Base-by-base conservation (phyloP, 2,797 vertebrate species). In the Saxicola maurus region DNA sequence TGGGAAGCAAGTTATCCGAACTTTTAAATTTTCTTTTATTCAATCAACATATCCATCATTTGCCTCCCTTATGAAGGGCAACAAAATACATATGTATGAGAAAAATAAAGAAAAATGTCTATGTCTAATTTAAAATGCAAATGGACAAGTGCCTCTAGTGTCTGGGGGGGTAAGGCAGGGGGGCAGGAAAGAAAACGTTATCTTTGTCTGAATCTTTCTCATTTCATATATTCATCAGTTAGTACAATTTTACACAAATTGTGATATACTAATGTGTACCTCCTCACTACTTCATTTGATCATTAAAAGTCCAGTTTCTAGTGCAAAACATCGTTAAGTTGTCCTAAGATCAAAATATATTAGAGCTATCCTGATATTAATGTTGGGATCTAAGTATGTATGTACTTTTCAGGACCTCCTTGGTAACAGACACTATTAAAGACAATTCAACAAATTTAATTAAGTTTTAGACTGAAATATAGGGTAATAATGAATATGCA, bases 151-250 rank as follows among this genome's bases (percentile, higher is more conserved):
- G 33, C 17, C 25, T 48, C 11, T 12, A 31, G 6, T 33, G 27
- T n/a, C 11, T 45, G 8, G 11, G 4, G 4, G 5, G 1, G 1
- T 8, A 27, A 33, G 25, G 7, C 11, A 9, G 2, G 10, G 16
- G 5, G 13, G 8, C 4, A 1, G 5, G 21, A 24, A 35, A 80
- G 9, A 53, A 42, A 73, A n/a, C 8, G 21, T 28, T 71, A 40
- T 18, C 18, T 37, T 62, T 46, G 9, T 25, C 40, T 59, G 49
- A 67, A 45, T 57, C 14, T 52, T 64, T 31, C 33, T 51, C 9
- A 6, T 51, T 77, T 57, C 30, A 60, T 12, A 20, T 17, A 48
- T 56, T 33, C n/a, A 65, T 11, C 25, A 46, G 30, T 57, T 57
- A 37, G 15, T 35, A 52, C 2, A 53, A 37, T 18, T 35, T 20